These are phyloP conservation scores for Scalopus aquaticus DNA, from an alignment of 2,113 vertebrate species.

Conservation along the genomic window DNA sequence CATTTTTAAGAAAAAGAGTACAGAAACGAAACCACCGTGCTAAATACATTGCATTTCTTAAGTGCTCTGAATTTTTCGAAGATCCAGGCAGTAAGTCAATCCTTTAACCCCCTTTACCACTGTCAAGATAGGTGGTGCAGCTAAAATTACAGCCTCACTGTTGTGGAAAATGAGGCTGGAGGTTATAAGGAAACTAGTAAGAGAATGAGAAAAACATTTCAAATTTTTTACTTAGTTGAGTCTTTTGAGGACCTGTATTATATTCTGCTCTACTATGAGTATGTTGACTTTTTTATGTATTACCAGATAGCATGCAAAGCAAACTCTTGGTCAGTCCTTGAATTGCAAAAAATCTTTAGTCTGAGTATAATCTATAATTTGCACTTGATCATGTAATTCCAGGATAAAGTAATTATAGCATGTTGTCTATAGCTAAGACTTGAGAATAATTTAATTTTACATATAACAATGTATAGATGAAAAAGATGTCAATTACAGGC, in stretches of 20 bases:
- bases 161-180: not conserved
- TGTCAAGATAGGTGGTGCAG: not conserved
- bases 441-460: slow-evolving; percentile 51
- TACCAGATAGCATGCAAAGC: not conserved
- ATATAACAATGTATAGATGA: not conserved
- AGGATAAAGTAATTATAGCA: not conserved
- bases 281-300: not conserved
- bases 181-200: not conserved
- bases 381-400: slow-evolving; percentile 62
- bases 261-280: not conserved
- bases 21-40: not conserved
- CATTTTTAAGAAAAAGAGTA: not conserved
- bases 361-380: slow-evolving; percentile 37
- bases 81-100: not conserved
- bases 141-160: not conserved
- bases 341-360: not conserved
- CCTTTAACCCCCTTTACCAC: not conserved
- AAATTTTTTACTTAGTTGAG: not conserved
- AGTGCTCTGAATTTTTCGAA: not conserved
- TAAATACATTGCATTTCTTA: not conserved
- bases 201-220: not conserved
- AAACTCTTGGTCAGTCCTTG: not conserved
- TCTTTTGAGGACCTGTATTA: not conserved
- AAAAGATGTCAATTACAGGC: slow-evolving; percentile 48
- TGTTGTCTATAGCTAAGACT: slow-evolving; percentile 4